Evolutionary conservation across 2,888 invertebrate species (phyloP), one percentile per base, ranked within the genome.

Genomic region (Leptura quadrifasciata): DNA sequence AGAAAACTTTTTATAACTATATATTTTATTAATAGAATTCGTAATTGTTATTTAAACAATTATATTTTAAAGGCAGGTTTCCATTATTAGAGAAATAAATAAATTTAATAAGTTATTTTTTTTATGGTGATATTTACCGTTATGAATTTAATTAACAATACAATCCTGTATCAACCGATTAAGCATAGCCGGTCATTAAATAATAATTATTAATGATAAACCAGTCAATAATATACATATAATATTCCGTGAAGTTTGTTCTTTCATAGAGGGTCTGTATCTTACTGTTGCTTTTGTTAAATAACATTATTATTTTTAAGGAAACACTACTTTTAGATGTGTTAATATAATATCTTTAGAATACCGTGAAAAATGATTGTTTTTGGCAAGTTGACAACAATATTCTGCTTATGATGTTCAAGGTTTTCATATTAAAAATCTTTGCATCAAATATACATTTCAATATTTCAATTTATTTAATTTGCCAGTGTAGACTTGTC

Each of bases 71-170:
- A 17, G 8, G 24, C 39, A 69, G 58, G 20, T 69, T 69, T 39
- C 58, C 47, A 69, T 31, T 69, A 57, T 55, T 47, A 39, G 20
- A 39, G n/a, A 58, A 35, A 35, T 58, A 69, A 31, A 69, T 15
- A 35, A 58, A 69, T 63, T 24, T 69, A 39, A 58, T 12, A 39
- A 39, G 69, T 69, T 57, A 58, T 58, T 69, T 69, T 57, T 69
- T 69, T 39, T 69, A 17, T 57, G 21, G 58, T 57, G 18, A 69
- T n/a, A 47, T 35, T 69, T 69, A 58, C 69, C 57, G 69, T 69
- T 69, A 69, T 55, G 20, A 17, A 54, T 68, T 54, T 55, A 39
- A 69, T 69, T 69, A 69, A 58, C 21, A n/a, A 58, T 58, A 58
- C 69, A 6, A 18, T 35, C 18, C 9, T 69, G 35, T 57, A 55